phyloP scores from a whole-genome alignment of 2,888 invertebrate genomes.

The Corythucha ciliata region DNA sequence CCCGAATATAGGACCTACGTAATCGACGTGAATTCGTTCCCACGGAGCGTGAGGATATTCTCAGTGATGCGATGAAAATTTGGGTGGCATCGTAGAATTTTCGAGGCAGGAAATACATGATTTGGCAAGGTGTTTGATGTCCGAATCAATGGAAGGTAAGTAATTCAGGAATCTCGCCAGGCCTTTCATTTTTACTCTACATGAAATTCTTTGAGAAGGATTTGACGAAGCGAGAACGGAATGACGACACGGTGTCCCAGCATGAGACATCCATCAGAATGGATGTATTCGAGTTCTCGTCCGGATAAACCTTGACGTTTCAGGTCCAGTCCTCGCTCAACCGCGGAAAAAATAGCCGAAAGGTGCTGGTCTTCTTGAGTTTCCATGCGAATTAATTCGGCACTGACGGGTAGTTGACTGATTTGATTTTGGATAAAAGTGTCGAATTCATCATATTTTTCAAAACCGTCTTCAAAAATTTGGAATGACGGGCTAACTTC shows the following conservation, averaged over 20 bases:
- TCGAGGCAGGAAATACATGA: conserved; percentile 2
- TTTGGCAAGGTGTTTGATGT: conserved; percentile 5
- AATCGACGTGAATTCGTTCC: conserved; percentile 15
- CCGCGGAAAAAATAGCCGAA: conserved; percentile 1
- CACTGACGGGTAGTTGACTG: conserved; percentile 8
- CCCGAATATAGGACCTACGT: conserved; percentile 14
- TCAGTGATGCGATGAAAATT: conserved; percentile 8
- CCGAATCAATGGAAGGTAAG: conserved; percentile 17
- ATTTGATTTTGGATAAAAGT: conserved; percentile 7
- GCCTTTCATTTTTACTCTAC: conserved; percentile 19
- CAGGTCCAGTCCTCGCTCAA: conserved; percentile 10
- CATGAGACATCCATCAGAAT: conserved; percentile 12
- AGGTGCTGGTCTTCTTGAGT: conserved; percentile 13
- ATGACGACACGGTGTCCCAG: conserved; percentile 13
- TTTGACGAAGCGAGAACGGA: conserved; percentile 1
- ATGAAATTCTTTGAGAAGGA: conserved; percentile 17
- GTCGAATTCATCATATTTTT: conserved; percentile 9
- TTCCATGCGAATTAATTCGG: conserved; percentile 12
- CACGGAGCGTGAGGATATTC: conserved; percentile 13
- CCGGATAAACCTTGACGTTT: background rate
- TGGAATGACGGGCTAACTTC: background rate
- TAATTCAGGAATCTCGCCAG: conserved; percentile 16
- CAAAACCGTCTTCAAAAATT: background rate
- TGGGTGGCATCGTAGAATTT: conserved; percentile 1
- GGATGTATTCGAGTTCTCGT: conserved; percentile 5